These are phyloP conservation scores for Heliconius hewitsoni DNA, from an alignment of 1,140 invertebrate species.

Conservation along the genomic window DNA sequence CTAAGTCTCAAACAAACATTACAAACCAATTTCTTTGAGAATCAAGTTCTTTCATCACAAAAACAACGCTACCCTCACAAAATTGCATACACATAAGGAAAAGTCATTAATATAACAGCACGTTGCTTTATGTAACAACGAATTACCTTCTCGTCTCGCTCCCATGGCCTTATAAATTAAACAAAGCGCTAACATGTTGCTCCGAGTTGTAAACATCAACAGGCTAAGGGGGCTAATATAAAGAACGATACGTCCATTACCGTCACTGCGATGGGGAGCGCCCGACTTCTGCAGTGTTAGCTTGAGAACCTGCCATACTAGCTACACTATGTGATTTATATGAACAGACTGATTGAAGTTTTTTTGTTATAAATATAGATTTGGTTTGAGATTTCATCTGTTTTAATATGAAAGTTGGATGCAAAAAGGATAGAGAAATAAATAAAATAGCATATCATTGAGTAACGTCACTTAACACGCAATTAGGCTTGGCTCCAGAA, in stretches of 20 bases:
- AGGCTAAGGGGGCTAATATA: slow-evolving; percentile 29
- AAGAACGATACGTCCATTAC: slow-evolving; percentile 39
- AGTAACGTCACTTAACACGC: too few relatives aligned
- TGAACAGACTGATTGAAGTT: neutral
- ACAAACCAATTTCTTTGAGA: neutral
- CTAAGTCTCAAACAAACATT: neutral
- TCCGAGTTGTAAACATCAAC: slow-evolving; percentile 29
- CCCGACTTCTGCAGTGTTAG: slow-evolving; percentile 34
- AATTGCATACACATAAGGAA: slow-evolving; percentile 4
- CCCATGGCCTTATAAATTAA: slow-evolving; percentile 25
- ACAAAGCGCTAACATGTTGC: slow-evolving; percentile 32
- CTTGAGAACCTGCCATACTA: slow-evolving; percentile 32
- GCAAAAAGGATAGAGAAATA: too few relatives aligned
- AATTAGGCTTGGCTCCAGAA: neutral
- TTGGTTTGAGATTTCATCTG: too few relatives aligned
- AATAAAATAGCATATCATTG: too few relatives aligned
- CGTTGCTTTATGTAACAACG: slow-evolving; percentile 10
- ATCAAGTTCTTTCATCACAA: neutral
- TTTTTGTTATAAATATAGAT: neutral
- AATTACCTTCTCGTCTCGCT: slow-evolving; percentile 6
- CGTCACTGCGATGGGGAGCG: slow-evolving; percentile 33
- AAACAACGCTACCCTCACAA: neutral
- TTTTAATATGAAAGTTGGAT: too few relatives aligned
- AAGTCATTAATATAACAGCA: slow-evolving; percentile 11
- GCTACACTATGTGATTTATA: slow-evolving; percentile 3